Conservation (phyloP, 2,797 vertebrate genomes). For the Gymnothorax reevesii region DNA sequence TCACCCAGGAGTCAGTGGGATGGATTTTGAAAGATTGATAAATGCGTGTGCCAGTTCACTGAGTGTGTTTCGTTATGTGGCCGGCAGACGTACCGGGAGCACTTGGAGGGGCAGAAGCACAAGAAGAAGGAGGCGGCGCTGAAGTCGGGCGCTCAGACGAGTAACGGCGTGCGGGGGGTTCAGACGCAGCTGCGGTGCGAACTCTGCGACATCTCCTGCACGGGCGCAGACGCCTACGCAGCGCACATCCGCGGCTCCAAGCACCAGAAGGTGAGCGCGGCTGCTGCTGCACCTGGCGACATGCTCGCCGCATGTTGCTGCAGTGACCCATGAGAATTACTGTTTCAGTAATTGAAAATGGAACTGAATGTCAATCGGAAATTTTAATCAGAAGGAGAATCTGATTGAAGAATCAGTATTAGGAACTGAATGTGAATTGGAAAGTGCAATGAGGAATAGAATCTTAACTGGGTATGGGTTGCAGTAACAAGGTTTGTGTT, state of each 20-base stretch:
- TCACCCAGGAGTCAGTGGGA: no score
- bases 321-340: no score
- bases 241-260: conserved; percentile 74
- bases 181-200: conserved; percentile 76
- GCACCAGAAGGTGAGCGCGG: conserved; percentile 72
- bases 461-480: no score
- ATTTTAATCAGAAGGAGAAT: no score
- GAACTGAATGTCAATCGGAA: no score
- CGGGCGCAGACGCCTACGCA: conserved; percentile 74
- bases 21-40: background rate
- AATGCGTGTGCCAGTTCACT: background rate
- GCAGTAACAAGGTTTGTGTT: no score
- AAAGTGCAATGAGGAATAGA: no score
- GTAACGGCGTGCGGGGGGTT: conserved; percentile 58
- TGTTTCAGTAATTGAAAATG: no score
- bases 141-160: conserved; percentile 65
- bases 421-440: no score
- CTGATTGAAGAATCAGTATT: no score
- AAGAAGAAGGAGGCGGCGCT: conserved; percentile 80
- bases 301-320: no score
- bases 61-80: background rate
- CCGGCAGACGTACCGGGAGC: conserved; percentile 77
- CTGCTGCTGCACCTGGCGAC: background rate
- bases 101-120: conserved; percentile 84
- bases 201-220: conserved; percentile 79